Conservation (phyloP, 2,888 invertebrate genomes). For the Masnerella sp. region DNA sequence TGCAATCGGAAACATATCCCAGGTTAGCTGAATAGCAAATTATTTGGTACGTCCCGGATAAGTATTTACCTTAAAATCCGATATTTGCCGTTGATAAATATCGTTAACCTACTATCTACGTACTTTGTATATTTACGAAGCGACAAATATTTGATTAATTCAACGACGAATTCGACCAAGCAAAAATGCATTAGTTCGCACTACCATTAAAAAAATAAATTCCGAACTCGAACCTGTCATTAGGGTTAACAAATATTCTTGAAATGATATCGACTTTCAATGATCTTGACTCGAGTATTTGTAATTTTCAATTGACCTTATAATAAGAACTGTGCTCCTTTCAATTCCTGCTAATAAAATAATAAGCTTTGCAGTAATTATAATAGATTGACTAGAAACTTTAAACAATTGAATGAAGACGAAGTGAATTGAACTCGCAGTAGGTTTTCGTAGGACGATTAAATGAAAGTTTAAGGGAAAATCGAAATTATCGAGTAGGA, state of each 20-base stretch:
- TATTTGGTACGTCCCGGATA: constrained; percentile 18
- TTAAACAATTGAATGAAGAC: constrained; percentile 26
- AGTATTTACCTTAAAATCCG: constrained; percentile 23
- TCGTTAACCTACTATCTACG: constrained; percentile 52
- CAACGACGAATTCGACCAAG: constrained; percentile 10
- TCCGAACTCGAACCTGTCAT: background rate
- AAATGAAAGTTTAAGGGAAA: constrained; percentile 3
- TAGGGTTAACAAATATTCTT: constrained; percentile 1
- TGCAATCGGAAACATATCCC: too few species aligned
- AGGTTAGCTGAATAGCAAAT: too few species aligned
- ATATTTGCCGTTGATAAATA: constrained; percentile 45
- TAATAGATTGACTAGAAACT: constrained; percentile 32
- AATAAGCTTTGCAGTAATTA: constrained; percentile 42
- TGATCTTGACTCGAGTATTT: constrained; percentile 30
- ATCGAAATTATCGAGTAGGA: too few species aligned
- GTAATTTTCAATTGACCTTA: constrained; percentile 52
- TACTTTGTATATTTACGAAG: constrained; percentile 5
- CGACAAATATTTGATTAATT: constrained; percentile 37
- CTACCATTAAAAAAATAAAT: background rate
- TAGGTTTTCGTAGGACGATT: constrained; percentile 4
- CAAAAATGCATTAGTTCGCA: constrained; percentile 3
- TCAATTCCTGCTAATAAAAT: constrained; percentile 47
- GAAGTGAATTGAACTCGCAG: constrained; percentile 1
- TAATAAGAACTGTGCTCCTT: constrained; percentile 44
- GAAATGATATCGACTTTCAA: constrained; percentile 25